Base-by-base conservation (phyloP, 2,797 vertebrate genomes). In the Otolemur crassicaudatus region DNA sequence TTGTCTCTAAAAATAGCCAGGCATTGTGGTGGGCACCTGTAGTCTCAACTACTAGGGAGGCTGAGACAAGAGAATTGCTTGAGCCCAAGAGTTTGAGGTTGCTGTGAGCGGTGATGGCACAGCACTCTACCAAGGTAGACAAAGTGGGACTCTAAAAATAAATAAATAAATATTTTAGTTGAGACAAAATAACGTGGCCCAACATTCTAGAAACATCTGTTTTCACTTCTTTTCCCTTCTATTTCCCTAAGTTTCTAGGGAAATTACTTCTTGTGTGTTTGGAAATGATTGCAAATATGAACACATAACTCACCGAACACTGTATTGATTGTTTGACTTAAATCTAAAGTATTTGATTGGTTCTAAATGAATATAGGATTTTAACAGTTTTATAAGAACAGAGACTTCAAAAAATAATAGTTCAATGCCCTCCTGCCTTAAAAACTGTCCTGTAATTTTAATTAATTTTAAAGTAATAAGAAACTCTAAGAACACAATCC, bases 401-500 rank as follows among this genome's bases (percentile, higher is more conserved):
- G 49, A 83, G 17, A 61, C 49, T 94, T 95, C 72, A 40, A 93
- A 90, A 89, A 6, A 65, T 53, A 27, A 31, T 72, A 72, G 19
- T 40, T 79, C 46, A 72, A 79, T 0, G 58, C 5, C 4, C 16
- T 95, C 16, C 11, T n/a, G 11, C 31, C 29, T 40, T 94, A 75
- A 96, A 93, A 76, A 17, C 5, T 65, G 13, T 67, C 34, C 14
- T 17, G 19, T 40, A 40, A 40, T 4, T 40, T 40, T 40, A 40
- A 82, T 23, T 49, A 94, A 94, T 93, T 95, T 91, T 87, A 70
- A 96, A 96, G 53, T 61, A 63, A 65, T 94, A 89, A 88, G 29
- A 72, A 90, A 94, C 67, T 73, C 60, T 82, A 37, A 88, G 81
- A 87, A 85, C 12, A 43, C 20, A 82, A 29, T 82, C 49, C 7